Evolutionary conservation across 2,113 vertebrate species (phyloP).

Genomic region (Chrysochloris asiatica): DNA sequence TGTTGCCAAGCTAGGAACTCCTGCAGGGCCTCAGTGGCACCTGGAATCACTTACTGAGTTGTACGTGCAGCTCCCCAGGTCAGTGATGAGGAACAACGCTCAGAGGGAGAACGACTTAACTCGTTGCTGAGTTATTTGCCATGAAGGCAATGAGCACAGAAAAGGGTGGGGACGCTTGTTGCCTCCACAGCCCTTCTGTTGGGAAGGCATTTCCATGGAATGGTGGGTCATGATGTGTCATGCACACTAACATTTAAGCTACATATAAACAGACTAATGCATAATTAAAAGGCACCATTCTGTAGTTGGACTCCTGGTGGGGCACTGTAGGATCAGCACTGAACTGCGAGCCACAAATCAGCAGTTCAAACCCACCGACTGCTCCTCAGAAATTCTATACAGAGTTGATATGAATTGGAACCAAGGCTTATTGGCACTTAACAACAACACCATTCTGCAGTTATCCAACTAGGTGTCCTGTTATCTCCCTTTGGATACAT

Average conservation of each 20-base stretch:
- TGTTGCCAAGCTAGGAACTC: slow-evolving; percentile 46
- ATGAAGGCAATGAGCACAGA: fast-evolving
- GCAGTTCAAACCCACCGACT: no score
- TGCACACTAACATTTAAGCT: fast-evolving
- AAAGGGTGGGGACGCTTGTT: no score
- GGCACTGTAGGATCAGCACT: no score
- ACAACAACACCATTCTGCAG: no score
- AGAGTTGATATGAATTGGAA: no score
- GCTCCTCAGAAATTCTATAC: no score
- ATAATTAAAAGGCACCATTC: neutral
- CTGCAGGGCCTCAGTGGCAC: slow-evolving; percentile 29
- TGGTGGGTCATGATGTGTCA: no score
- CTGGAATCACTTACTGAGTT: slow-evolving; percentile 40
- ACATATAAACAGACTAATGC: fast-evolving
- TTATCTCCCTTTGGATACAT: neutral
- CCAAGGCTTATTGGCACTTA: no score
- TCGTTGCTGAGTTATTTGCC: neutral
- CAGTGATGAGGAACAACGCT: fast-evolving
- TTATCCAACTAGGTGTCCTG: no score
- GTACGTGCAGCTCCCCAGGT: neutral
- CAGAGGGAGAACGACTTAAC: neutral
- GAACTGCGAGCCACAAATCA: no score
- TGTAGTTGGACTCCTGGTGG: neutral
- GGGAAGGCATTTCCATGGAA: neutral
- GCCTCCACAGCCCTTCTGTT: neutral